Conservation (phyloP, 2,888 invertebrate species). For the Orthonevra nobilis region DNA sequence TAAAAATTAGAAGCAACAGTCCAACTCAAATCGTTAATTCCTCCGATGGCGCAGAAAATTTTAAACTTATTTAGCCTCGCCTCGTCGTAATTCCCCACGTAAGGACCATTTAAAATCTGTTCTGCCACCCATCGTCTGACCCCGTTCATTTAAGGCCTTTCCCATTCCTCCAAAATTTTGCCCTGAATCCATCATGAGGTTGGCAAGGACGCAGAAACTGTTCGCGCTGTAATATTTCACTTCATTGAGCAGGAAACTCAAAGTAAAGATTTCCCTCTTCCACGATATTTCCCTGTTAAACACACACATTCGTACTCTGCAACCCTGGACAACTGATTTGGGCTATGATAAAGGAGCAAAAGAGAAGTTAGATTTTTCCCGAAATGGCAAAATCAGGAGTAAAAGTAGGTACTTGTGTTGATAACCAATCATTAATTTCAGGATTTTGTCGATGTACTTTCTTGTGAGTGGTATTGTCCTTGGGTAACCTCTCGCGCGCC, state of each 20-base stretch:
- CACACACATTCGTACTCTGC: neutral
- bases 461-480: constrained; percentile 18
- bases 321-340: too few relatives aligned
- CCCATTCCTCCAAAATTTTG: neutral
- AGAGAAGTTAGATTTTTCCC: neutral
- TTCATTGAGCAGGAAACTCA: constrained; percentile 59
- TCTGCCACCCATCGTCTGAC: too few relatives aligned
- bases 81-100: constrained; percentile 6
- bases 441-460: constrained; percentile 31
- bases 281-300: neutral
- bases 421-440: constrained; percentile 54
- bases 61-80: constrained; percentile 24
- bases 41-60: constrained; percentile 30
- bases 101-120: constrained; percentile 47
- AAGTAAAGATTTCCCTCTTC: constrained; percentile 16
- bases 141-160: too few relatives aligned
- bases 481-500: too few relatives aligned
- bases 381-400: neutral
- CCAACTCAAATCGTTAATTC: constrained; percentile 28
- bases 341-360: too few relatives aligned
- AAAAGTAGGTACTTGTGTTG: constrained; percentile 30
- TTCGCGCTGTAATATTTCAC: constrained; percentile 43
- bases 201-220: neutral
- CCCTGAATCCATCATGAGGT: too few relatives aligned
- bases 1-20: neutral